A percentile compares a stretch with the other conserved stretches of the same genome.
Evolutionary conservation across 1,140 invertebrate genomes (phyloP).

Genomic region (Heliconius himera): DNA sequence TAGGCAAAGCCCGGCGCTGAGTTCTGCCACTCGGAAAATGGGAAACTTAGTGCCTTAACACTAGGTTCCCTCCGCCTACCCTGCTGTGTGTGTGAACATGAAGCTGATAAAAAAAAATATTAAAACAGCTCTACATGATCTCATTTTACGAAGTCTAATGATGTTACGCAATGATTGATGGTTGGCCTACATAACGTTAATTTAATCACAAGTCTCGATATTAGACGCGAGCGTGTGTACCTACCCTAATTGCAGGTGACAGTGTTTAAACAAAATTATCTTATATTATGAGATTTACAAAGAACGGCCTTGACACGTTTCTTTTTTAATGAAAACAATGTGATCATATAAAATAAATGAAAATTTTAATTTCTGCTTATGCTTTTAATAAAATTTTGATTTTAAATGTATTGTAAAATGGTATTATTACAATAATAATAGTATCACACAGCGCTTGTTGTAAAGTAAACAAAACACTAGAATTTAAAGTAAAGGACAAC

Average conservation of each 20-base stretch:
- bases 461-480: background rate
- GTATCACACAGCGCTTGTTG: background rate
- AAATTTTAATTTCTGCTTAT: background rate
- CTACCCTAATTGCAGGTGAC: conserved; percentile 43
- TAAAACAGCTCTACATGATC: conserved; percentile 43
- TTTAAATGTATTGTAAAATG: background rate
- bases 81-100: too few relatives aligned
- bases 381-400: background rate
- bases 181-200: conserved; percentile 54
- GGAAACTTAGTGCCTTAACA: too few relatives aligned
- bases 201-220: conserved; percentile 47
- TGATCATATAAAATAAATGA: background rate
- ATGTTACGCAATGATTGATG: conserved; percentile 61
- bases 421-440: background rate
- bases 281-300: background rate
- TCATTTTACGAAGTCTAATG: conserved; percentile 47
- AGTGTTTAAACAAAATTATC: conserved; percentile 28
- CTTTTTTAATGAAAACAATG: background rate
- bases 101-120: too few relatives aligned
- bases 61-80: too few relatives aligned
- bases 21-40: too few relatives aligned
- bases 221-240: conserved; percentile 36
- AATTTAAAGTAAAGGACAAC: background rate
- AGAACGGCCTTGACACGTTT: background rate
- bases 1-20: too few relatives aligned